Base-by-base conservation (phyloP, 2,113 vertebrate species). In the Hucho hucho region DNA sequence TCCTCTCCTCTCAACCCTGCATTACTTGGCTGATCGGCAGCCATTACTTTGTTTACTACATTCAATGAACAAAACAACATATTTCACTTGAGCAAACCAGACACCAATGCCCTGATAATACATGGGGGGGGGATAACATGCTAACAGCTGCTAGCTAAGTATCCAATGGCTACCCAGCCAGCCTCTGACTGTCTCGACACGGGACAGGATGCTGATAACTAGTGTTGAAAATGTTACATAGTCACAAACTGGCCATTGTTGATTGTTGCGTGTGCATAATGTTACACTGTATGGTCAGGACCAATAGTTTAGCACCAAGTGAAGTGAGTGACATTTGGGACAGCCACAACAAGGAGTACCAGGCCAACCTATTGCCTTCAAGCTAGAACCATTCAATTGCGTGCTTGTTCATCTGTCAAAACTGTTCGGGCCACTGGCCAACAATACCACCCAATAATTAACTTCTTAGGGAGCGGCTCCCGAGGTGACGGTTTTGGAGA, bases 11-110 rank as follows among this genome's bases (percentile, higher is more conserved):
- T 90, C 88, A 88, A 89, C 92, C 92, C 95, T 93, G 94, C 95
- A 94, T 96, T 97, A 93, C 96, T 95, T 94, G 92, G 86, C 92
- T 89, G 90, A 91, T 81, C 88, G 85, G 89, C 94, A 95, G 93
- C 92, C 94, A 95, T 96, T 95, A 94, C 91, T 26, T 26, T 26
- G 26, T 26, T 26, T 26, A 26, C 9, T 46, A 29, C 64, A 12
- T 65, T 26, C 26, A 65, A 28, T 28, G 25, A 65, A 13, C 13
- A 25, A 4, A 28, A 56, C 53, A 56, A 6, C 18, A 26, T 2
- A 56, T 56, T 3, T 56, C 53, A 56, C 18, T 46, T 4, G 9
- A 5, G 9, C 43, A 56, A 56, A 56, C 53, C 13, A 16, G 53
- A 56, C 53, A 56, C 4, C 12, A 56, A 5, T 6, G 5, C 43